Evolutionary conservation across 2,113 vertebrate species (phyloP).

Genomic region (Grus americana): DNA sequence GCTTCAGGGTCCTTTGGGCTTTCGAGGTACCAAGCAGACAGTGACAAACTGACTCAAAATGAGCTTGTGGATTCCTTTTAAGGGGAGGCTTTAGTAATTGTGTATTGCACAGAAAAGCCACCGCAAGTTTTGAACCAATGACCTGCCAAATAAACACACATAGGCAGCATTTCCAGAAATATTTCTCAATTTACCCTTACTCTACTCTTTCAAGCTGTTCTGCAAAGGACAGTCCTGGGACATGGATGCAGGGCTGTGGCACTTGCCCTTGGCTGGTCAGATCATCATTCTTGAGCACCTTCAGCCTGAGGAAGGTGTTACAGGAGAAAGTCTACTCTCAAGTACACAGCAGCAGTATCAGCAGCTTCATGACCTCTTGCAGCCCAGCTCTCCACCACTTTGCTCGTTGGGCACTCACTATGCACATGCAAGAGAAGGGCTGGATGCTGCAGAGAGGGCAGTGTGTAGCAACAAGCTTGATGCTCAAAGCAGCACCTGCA

Average conservation of each 20-base stretch:
- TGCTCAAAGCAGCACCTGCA: background rate
- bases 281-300: background rate
- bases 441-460: background rate
- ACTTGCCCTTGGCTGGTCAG: background rate
- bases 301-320: background rate
- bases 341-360: fast-evolving
- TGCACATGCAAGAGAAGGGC: background rate
- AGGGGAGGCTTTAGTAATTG: background rate
- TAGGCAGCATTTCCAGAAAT: background rate
- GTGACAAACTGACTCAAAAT: background rate
- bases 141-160: background rate
- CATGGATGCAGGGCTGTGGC: background rate
- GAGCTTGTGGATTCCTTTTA: background rate
- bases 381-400: background rate
- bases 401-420: background rate
- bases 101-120: background rate
- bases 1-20: background rate
- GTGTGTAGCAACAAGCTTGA: background rate
- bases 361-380: background rate
- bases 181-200: background rate
- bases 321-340: background rate
- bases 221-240: background rate
- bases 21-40: background rate
- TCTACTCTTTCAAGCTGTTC: background rate
- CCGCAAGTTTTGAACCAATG: background rate